phyloP scores from a whole-genome alignment of 2,797 vertebrate genomes.

The Chlorospingus flavigularis region DNA sequence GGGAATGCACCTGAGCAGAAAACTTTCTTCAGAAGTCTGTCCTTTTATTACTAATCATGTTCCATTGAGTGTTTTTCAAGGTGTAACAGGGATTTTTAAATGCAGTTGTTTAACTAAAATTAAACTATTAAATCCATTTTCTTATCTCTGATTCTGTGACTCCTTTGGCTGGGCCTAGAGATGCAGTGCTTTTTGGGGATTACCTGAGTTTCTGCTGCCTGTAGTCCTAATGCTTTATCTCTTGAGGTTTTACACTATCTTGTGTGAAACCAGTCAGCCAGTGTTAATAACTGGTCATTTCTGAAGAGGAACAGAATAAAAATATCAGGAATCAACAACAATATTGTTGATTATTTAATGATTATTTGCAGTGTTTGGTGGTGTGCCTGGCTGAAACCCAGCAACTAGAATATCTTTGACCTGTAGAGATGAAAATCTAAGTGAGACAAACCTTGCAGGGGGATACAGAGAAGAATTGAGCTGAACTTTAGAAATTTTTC shows the following conservation, averaged over 20 bases:
- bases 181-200: neutral
- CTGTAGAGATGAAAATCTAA: neutral
- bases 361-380: neutral
- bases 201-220: neutral
- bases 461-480: neutral
- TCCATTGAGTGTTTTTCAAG: neutral
- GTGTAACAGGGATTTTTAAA: neutral
- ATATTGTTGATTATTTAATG: neutral
- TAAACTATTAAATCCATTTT: neutral
- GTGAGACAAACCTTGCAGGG: neutral
- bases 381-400: neutral
- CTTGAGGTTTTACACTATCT: neutral
- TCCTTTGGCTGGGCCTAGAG: neutral
- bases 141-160: neutral
- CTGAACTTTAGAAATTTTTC: neutral
- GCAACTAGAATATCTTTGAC: neutral
- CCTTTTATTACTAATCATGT: neutral
- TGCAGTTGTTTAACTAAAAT: neutral
- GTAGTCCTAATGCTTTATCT: neutral
- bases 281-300: conserved; percentile 31
- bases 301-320: neutral
- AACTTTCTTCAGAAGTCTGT: neutral
- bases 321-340: neutral
- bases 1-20: neutral
- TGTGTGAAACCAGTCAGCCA: neutral